phyloP scores from a whole-genome alignment of 1,140 invertebrate species.

The Drosophila pandora region DNA sequence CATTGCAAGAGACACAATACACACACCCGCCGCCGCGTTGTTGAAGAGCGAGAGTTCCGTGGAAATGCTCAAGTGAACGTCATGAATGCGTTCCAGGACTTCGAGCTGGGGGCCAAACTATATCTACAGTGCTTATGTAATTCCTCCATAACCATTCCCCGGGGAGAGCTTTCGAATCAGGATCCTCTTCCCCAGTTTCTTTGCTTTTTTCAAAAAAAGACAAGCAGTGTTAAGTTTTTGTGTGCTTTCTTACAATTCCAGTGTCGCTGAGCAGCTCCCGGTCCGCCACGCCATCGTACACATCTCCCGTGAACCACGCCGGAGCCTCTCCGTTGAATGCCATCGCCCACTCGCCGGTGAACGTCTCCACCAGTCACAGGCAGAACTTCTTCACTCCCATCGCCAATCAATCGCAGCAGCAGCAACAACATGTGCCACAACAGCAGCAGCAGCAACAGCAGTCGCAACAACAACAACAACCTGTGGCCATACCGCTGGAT shows the following conservation, averaged over 20 bases:
- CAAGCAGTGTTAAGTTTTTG: slow-evolving; percentile 2
- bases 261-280: slow-evolving; percentile 96
- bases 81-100: slow-evolving; percentile 80
- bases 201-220: not conserved
- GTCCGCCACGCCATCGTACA: slow-evolving; percentile 94
- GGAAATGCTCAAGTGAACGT: slow-evolving; percentile 50
- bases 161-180: not conserved
- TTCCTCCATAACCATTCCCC: slow-evolving; percentile 2
- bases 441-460: slow-evolving; percentile 84
- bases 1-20: not conserved
- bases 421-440: slow-evolving; percentile 80
- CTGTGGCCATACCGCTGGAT: slow-evolving; percentile 58
- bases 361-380: slow-evolving; percentile 85
- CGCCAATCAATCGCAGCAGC: slow-evolving; percentile 84
- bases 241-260: slow-evolving; percentile 77
- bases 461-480: slow-evolving; percentile 52
- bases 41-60: slow-evolving; percentile 29
- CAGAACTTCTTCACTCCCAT: slow-evolving; percentile 95
- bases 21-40: not conserved
- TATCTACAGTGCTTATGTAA: slow-evolving; percentile 84
- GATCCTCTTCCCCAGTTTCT: not conserved
- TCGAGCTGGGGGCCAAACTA: slow-evolving; percentile 78
- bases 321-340: slow-evolving; percentile 86
- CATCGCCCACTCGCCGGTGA: slow-evolving; percentile 88
- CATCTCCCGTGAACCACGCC: slow-evolving; percentile 89